These are phyloP conservation scores for Diceros bicornis DNA, from an alignment of 2,797 vertebrate species.

Conservation along the genomic window DNA sequence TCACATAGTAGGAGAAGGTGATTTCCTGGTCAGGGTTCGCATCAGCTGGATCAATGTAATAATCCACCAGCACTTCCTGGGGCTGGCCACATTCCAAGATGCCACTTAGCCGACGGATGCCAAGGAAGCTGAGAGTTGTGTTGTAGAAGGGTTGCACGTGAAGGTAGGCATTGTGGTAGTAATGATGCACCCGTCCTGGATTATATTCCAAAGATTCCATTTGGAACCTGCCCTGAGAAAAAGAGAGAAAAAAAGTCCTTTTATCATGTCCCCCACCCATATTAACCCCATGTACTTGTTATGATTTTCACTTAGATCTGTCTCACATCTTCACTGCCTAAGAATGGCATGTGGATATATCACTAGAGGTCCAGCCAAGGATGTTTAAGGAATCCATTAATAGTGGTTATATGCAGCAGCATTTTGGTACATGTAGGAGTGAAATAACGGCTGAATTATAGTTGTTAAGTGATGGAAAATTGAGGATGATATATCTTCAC, in stretches of 20 bases:
- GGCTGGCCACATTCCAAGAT: constrained; percentile 79
- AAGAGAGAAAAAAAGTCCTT: background rate
- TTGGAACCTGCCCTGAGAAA: constrained; percentile 83
- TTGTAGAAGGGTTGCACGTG: constrained; percentile 87
- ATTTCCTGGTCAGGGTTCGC: constrained; percentile 74
- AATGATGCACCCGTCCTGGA: constrained; percentile 2
- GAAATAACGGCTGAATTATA: background rate
- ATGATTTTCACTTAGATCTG: background rate
- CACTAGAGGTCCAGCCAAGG: background rate
- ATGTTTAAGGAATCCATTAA: background rate
- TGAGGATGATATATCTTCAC: background rate
- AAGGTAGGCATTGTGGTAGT: constrained; percentile 50
- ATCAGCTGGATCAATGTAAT: constrained; percentile 81
- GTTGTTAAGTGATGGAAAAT: background rate
- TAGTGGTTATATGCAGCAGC: background rate
- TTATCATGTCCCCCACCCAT: background rate
- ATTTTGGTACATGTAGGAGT: background rate
- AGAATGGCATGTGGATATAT: background rate
- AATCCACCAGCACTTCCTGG: constrained; percentile 86
- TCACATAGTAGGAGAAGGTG: constrained; percentile 87
- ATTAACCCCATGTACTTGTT: background rate
- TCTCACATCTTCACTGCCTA: constrained; percentile 28
- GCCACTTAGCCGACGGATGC: constrained; percentile 70
- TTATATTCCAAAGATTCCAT: constrained; percentile 70
- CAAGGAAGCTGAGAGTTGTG: constrained; percentile 85